These are phyloP conservation scores for Speoplatyrhinus poulsoni DNA, from an alignment of 2,113 vertebrate species.

Conservation along the genomic window DNA sequence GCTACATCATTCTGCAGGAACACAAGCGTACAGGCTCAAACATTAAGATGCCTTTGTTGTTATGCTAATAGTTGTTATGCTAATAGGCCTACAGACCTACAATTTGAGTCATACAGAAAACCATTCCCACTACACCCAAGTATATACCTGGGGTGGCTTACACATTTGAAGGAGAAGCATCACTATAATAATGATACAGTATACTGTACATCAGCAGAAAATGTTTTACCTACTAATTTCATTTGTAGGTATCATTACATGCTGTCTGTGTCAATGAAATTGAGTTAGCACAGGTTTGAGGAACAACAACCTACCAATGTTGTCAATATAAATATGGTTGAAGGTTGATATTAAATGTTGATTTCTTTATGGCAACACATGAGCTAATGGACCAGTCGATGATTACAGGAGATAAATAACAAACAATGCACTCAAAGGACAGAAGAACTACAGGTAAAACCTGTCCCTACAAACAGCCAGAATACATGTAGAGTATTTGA, in stretches of 20 bases:
- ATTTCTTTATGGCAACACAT: conserved; percentile 2
- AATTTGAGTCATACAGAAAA: conserved; percentile 35
- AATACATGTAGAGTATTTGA: conserved; percentile 19
- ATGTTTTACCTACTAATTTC: not conserved
- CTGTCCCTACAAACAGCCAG: conserved; percentile 7
- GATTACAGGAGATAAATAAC: not conserved
- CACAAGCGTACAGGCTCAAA: not conserved
- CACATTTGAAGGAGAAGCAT: conserved; percentile 13
- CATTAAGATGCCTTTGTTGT: not conserved
- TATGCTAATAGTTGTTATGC: not conserved
- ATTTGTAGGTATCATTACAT: not conserved
- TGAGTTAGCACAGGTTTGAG: conserved; percentile 16
- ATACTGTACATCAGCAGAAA: not conserved
- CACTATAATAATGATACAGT: conserved; percentile 21
- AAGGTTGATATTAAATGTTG: not conserved
- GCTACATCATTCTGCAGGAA: not conserved
- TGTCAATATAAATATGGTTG: not conserved
- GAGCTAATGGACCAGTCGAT: not conserved
- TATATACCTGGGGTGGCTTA: conserved; percentile 8
- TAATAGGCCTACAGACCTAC: conserved; percentile 1
- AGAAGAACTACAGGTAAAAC: not conserved
- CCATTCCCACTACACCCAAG: conserved; percentile 29
- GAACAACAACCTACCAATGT: not conserved
- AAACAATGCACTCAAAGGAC: not conserved
- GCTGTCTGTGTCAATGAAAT: not conserved